Percentiles rank a stretch among this genome's conserved stretches.
phyloP scores from a whole-genome alignment of 2,113 vertebrate species.

The Myrmecophaga tridactyla region DNA sequence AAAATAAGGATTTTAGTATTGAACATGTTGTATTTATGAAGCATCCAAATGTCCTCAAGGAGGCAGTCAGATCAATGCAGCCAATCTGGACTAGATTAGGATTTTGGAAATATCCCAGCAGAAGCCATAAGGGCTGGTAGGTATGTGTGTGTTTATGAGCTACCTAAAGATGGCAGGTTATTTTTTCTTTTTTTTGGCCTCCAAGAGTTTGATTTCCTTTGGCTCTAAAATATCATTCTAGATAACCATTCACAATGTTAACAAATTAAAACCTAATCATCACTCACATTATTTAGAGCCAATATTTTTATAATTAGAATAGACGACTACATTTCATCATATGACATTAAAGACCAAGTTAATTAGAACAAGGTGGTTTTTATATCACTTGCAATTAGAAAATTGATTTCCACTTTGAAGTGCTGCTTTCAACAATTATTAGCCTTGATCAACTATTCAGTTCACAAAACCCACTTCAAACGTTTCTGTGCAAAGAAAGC shows the following conservation, averaged over 20 bases:
- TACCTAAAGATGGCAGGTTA: not conserved
- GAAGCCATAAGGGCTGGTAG: not conserved
- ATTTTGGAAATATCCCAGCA: too few relatives aligned
- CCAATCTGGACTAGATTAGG: not conserved
- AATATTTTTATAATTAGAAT: not conserved
- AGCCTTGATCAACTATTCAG: not conserved
- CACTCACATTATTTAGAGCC: not conserved
- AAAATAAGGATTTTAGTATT: not conserved
- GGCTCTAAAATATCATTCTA: not conserved
- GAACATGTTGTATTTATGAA: not conserved
- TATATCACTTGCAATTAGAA: not conserved
- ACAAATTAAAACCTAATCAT: slow-evolving; percentile 43
- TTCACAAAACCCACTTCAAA: not conserved
- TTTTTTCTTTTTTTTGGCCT: not conserved
- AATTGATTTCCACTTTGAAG: not conserved
- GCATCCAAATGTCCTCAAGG: not conserved
- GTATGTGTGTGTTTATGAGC: not conserved
- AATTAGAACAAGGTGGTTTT: not conserved
- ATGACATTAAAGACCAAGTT: slow-evolving; percentile 4
- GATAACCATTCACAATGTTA: not conserved
- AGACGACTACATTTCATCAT: not conserved
- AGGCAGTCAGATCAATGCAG: not conserved
- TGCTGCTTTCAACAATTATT: not conserved
- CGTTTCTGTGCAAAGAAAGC: not conserved
- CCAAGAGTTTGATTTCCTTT: not conserved